These are phyloP conservation scores for Nebria brevicollis DNA, from an alignment of 2,888 invertebrate genomes.

Conservation along the genomic window DNA sequence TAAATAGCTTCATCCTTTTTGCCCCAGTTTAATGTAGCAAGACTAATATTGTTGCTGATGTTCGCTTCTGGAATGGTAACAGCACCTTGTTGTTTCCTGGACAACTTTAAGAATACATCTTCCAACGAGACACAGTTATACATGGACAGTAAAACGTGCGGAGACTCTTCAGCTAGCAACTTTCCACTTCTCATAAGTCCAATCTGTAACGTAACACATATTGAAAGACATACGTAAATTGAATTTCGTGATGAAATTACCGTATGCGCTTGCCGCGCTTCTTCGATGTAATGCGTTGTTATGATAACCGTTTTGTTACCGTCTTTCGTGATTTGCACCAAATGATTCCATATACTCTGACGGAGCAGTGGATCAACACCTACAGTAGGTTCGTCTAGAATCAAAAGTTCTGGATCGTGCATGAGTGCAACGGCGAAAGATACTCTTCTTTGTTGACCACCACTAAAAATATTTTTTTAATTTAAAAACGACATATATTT, in stretches of 20 bases:
- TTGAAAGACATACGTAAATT: neutral
- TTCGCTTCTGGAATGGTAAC: constrained; percentile 65
- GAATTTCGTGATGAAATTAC: constrained; percentile 62
- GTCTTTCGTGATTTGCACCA: constrained; percentile 88
- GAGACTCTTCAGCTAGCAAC: constrained; percentile 90
- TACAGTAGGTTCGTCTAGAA: constrained; percentile 93
- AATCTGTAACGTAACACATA: constrained; percentile 70
- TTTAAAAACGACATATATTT: no score
- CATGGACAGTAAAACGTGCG: constrained; percentile 82
- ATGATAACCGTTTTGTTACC: constrained; percentile 93
- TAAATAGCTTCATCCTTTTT: constrained; percentile 84
- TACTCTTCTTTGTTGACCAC: constrained; percentile 90
- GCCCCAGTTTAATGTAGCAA: constrained; percentile 84
- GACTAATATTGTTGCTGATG: constrained; percentile 80
- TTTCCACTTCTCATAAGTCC: constrained; percentile 94
- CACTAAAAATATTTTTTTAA: constrained; percentile 66
- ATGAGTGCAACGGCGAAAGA: constrained; percentile 92
- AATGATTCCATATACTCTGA: constrained; percentile 94
- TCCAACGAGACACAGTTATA: constrained; percentile 87
- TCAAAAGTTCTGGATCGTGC: constrained; percentile 91
- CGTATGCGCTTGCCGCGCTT: constrained; percentile 89
- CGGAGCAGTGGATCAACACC: constrained; percentile 91
- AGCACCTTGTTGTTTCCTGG: constrained; percentile 73
- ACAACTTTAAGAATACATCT: constrained; percentile 91
- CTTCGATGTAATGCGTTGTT: constrained; percentile 95